A percentile compares a stretch with the other conserved stretches of the same genome.
Evolutionary conservation across 2,113 vertebrate species (phyloP).

Genomic region (Leptocoma aspasia): DNA sequence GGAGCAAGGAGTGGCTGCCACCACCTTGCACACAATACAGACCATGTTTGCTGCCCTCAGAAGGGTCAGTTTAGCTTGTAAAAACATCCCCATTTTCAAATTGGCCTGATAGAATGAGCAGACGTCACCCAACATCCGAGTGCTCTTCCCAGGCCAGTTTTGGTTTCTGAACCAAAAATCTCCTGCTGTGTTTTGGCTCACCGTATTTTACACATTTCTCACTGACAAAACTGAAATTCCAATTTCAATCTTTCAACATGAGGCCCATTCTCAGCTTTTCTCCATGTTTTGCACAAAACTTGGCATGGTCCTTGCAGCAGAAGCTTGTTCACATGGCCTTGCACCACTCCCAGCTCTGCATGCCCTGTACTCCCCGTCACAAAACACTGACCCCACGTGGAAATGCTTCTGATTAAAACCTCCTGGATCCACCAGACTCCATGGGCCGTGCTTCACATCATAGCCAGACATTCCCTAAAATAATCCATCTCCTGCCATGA

Average conservation of each 20-base stretch:
- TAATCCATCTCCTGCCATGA: neutral
- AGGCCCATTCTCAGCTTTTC: neutral
- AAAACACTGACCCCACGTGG: neutral
- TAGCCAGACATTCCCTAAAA: neutral
- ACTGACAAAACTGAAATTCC: neutral
- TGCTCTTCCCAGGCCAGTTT: neutral
- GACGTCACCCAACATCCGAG: neutral
- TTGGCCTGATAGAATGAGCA: fast-evolving
- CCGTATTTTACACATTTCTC: neutral
- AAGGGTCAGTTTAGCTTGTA: neutral
- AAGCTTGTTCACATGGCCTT: neutral
- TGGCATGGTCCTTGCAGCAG: neutral
- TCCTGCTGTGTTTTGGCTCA: neutral
- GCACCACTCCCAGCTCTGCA: neutral
- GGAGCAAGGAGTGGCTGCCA: neutral
- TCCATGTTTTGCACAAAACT: neutral
- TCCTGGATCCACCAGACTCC: neutral
- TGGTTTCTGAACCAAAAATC: neutral
- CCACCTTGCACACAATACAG: neutral
- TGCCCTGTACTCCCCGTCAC: neutral
- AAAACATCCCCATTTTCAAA: neutral
- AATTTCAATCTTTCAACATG: neutral
- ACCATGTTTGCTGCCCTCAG: neutral
- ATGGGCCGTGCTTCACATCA: neutral
- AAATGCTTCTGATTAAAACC: neutral